Evolutionary conservation across 92 coral and sea anemone genomes (phyloP).

Genomic region (Umimayanthus kanabou): DNA sequence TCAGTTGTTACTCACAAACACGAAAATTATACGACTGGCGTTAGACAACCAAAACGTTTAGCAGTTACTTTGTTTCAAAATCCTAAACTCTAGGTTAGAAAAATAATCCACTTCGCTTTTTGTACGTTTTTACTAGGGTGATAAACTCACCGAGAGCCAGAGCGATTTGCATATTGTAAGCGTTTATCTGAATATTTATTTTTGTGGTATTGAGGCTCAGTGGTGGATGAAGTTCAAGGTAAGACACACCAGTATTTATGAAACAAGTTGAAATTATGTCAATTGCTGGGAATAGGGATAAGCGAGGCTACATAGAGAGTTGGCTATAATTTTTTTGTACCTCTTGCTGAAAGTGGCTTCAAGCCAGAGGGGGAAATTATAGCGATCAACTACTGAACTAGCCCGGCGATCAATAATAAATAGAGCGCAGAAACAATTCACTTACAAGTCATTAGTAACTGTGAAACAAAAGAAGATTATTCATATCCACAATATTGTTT

Average conservation of each 20-base stretch:
- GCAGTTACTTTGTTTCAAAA: background rate
- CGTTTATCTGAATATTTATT: background rate
- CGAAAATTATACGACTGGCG: background rate
- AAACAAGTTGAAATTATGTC: background rate
- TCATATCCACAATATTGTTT: background rate
- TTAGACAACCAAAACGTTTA: background rate
- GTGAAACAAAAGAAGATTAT: background rate
- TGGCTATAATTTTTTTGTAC: background rate
- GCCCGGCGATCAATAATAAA: background rate
- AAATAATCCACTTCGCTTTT: background rate
- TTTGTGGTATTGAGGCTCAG: background rate
- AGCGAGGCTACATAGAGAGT: background rate
- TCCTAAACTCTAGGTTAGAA: background rate
- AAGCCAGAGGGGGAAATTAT: background rate
- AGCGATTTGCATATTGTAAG: slow-evolving; percentile 13
- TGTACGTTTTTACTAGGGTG: background rate
- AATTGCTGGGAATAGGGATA: background rate
- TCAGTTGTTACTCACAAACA: background rate
- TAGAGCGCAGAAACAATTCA: background rate
- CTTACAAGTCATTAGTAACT: too few relatives aligned
- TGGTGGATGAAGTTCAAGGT: background rate
- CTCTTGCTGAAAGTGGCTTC: background rate
- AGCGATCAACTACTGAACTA: background rate
- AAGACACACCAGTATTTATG: background rate
- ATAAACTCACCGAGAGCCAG: background rate